Evolutionary conservation across 2,888 invertebrate genomes (phyloP).

Genomic region (Galeruca laticollis): DNA sequence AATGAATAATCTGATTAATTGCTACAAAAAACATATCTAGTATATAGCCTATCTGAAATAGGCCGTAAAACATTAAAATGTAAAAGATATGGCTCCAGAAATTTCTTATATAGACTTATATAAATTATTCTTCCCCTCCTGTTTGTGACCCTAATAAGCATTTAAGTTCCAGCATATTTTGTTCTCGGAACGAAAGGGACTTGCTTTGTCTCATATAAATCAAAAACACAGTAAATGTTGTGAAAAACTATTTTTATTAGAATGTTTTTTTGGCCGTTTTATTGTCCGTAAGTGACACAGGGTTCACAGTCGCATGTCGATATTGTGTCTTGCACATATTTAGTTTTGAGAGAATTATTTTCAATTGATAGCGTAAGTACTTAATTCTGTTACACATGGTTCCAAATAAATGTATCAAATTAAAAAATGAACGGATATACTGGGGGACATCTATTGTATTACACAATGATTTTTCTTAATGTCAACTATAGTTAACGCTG

Average conservation of each 20-base stretch:
- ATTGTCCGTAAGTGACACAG: constrained; percentile 7
- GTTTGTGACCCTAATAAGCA: constrained; percentile 47
- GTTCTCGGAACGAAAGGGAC: constrained; percentile 40
- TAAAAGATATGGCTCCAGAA: constrained; percentile 42
- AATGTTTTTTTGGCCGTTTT: constrained; percentile 21
- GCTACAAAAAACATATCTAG: constrained; percentile 36
- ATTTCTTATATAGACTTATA: constrained; percentile 44
- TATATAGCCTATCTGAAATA: constrained; percentile 40
- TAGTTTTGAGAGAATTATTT: too few relatives aligned
- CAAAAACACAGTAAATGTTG: constrained; percentile 31
- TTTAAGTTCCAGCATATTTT: constrained; percentile 47
- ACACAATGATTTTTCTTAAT: too few relatives aligned
- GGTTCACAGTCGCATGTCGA: neutral
- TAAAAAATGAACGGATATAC: too few relatives aligned
- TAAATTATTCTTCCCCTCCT: constrained; percentile 47
- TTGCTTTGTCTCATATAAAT: constrained; percentile 38
- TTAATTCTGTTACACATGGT: too few relatives aligned
- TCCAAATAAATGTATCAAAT: too few relatives aligned
- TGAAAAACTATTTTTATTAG: constrained; percentile 34
- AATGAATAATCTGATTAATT: constrained; percentile 38
- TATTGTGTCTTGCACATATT: neutral
- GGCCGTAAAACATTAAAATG: constrained; percentile 40
- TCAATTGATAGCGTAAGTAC: too few relatives aligned
- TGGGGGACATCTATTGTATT: too few relatives aligned
- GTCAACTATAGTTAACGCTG: too few relatives aligned